Evolutionary conservation across 2,888 invertebrate species (phyloP).

Genomic region (Emesis furor): DNA sequence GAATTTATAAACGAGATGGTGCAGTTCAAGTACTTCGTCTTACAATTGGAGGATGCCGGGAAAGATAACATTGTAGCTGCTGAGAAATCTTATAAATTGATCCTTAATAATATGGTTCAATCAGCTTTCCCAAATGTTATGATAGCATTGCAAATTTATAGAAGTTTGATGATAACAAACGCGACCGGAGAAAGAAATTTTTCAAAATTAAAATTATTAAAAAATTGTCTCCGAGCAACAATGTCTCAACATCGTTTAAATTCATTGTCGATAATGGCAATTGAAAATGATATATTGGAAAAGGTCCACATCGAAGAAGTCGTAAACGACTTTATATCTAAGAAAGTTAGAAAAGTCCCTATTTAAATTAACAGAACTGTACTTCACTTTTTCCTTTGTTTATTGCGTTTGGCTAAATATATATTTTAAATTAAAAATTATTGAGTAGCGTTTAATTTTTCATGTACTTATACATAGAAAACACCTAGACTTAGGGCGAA

Average conservation of each 20-base stretch:
- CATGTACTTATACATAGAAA: constrained; percentile 15
- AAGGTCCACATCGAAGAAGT: constrained; percentile 24
- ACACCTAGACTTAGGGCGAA: constrained; percentile 2
- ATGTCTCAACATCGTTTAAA: constrained; percentile 4
- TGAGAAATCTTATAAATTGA: background rate
- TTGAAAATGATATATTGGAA: constrained; percentile 23
- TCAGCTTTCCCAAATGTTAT: too few relatives aligned
- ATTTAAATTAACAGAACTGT: constrained; percentile 23
- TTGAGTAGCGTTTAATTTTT: constrained; percentile 28
- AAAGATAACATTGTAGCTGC: constrained; percentile 7
- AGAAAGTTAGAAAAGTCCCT: constrained; percentile 20
- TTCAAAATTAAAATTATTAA: constrained; percentile 7
- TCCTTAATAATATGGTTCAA: background rate
- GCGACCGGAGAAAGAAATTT: background rate
- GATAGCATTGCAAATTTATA: background rate
- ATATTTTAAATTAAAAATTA: constrained; percentile 18
- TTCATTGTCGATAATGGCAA: background rate
- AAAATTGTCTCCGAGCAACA: background rate
- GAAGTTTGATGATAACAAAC: background rate
- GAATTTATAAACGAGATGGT: constrained; percentile 7
- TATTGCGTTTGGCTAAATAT: constrained; percentile 9
- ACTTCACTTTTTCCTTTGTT: background rate
- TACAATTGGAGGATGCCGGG: constrained; percentile 7
- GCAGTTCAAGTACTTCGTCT: constrained; percentile 7
- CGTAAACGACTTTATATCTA: constrained; percentile 28